phyloP scores from a whole-genome alignment of 2,113 vertebrate genomes.

The Larimichthys polyactis region DNA sequence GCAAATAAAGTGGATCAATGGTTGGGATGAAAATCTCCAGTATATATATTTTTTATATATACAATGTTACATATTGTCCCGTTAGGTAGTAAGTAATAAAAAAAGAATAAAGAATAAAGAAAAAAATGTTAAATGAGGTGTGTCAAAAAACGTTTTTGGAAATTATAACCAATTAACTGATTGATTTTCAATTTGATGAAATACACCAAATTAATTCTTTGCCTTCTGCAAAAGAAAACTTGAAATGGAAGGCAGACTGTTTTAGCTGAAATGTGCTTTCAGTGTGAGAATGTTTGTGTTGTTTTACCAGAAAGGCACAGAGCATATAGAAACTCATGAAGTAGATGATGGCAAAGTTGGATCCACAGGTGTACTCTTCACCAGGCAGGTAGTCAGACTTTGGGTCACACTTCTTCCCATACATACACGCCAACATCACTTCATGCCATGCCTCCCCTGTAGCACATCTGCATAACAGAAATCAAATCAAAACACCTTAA shows the following conservation, averaged over 20 bases:
- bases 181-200: no score
- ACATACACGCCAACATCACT: conserved; percentile 91
- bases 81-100: no score
- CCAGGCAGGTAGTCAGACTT: conserved; percentile 90
- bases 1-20: no score
- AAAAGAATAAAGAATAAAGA: no score
- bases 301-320: conserved; percentile 92
- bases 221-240: no score
- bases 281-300: not conserved
- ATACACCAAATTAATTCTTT: no score
- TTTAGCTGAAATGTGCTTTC: not conserved
- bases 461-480: conserved; percentile 85
- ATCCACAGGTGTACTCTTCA: conserved; percentile 92
- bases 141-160: no score
- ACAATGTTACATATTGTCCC: no score
- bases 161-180: no score
- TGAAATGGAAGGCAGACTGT: not conserved
- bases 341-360: conserved; percentile 92
- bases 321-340: conserved; percentile 98
- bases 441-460: conserved; percentile 95
- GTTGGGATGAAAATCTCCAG: no score
- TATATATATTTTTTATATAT: no score
- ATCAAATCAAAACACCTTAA: not conserved
- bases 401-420: conserved; percentile 89
- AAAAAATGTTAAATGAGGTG: no score